Conservation (phyloP, 2,888 invertebrate genomes). For the Branchellion lobata region DNA sequence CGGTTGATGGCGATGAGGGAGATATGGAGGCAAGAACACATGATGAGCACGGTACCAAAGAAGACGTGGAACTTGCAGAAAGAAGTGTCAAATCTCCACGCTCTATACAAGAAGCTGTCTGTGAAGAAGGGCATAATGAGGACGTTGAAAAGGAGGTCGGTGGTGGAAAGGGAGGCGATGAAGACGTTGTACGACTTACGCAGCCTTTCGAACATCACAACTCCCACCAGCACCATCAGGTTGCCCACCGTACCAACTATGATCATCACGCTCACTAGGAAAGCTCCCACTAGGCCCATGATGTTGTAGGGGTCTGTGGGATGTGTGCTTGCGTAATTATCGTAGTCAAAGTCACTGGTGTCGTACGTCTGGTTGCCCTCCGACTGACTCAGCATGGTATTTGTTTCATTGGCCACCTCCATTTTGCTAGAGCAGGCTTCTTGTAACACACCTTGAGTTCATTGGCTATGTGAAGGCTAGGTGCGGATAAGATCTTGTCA, state of each 20-base stretch:
- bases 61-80: constrained; percentile 43
- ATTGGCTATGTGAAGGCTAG: too few relatives aligned
- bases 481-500: too few relatives aligned
- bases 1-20: constrained; percentile 46
- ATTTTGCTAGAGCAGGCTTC: too few relatives aligned
- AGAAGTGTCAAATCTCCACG: constrained; percentile 36
- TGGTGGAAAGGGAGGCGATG: constrained; percentile 46
- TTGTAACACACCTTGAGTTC: too few relatives aligned
- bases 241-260: constrained; percentile 41
- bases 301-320: constrained; percentile 41
- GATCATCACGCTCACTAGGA: constrained; percentile 32
- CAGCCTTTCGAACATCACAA: constrained; percentile 26
- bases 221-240: constrained; percentile 31
- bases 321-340: background rate
- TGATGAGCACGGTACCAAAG: constrained; percentile 40
- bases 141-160: constrained; percentile 44
- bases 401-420: too few relatives aligned
- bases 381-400: too few relatives aligned
- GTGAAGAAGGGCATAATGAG: constrained; percentile 46
- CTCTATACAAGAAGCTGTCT: constrained; percentile 41
- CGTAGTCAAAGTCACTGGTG: background rate
- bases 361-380: background rate
- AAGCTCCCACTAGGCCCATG: constrained; percentile 43
- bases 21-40: constrained; percentile 44
- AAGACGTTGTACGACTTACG: constrained; percentile 45